A percentile compares a stretch with the other conserved stretches of the same genome.
Evolutionary conservation across 2,113 vertebrate genomes (phyloP).

Genomic region (Pteronura brasiliensis): DNA sequence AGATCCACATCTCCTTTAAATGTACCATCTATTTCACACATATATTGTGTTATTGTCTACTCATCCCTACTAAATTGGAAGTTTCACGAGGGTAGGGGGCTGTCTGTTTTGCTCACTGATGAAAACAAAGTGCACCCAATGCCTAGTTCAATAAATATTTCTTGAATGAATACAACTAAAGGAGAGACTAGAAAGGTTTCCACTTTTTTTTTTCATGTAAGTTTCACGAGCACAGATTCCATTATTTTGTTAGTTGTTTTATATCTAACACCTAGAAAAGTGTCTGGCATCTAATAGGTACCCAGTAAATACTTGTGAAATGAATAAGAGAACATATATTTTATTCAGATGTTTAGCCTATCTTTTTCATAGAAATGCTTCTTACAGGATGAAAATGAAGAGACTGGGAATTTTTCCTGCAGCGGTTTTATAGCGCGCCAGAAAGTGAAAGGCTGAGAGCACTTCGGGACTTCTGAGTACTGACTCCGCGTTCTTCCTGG

Average conservation of each 20-base stretch:
- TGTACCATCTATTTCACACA: neutral
- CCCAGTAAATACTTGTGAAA: neutral
- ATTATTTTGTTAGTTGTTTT: conserved; percentile 10
- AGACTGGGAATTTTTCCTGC: neutral
- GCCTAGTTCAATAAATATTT: neutral
- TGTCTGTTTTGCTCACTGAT: neutral
- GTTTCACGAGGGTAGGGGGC: neutral
- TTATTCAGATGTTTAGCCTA: neutral
- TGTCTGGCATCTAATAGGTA: neutral
- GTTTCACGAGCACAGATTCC: neutral
- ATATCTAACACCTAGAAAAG: neutral
- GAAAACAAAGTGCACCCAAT: neutral
- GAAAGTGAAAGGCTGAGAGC: neutral
- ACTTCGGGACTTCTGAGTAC: neutral
- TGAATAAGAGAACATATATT: neutral
- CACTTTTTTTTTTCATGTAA: neutral
- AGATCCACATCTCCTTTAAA: neutral
- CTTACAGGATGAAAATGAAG: neutral
- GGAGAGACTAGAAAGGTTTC: neutral
- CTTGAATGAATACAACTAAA: neutral
- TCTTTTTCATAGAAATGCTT: neutral
- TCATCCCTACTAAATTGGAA: neutral
- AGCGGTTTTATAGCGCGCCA: neutral
- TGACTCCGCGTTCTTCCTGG: neutral
- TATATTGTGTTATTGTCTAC: neutral